A percentile compares a stretch with the other conserved stretches of the same genome.
Evolutionary conservation across 2,113 vertebrate genomes (phyloP).

Genomic region (Neolamprologus toae): DNA sequence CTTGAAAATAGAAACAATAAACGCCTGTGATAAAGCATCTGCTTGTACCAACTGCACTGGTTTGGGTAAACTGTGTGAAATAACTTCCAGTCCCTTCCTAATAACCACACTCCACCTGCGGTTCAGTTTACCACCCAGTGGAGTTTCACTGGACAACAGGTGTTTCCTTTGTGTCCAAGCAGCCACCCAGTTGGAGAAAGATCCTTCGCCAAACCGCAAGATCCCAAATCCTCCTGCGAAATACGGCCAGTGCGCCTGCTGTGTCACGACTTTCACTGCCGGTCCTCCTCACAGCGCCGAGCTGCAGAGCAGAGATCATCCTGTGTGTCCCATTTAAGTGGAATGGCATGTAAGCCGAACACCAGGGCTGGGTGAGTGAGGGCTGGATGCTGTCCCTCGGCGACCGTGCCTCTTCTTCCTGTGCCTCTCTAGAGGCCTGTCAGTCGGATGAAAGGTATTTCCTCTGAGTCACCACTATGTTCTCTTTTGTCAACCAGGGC

Average conservation of each 20-base stretch:
- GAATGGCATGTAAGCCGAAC: constrained; percentile 10
- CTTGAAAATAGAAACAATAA: not conserved
- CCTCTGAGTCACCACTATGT: constrained; percentile 59
- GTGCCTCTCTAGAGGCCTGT: constrained; percentile 34
- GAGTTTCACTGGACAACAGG: not conserved
- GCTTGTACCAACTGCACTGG: not conserved
- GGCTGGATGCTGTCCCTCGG: not conserved
- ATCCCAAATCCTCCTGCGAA: not conserved
- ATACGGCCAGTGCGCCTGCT: not conserved
- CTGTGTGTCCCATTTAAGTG: constrained; percentile 10
- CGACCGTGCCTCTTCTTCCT: constrained; percentile 26
- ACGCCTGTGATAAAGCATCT: not conserved
- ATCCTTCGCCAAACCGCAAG: not conserved
- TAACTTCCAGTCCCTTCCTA: not conserved
- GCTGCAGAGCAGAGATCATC: not conserved
- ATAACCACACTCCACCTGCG: not conserved
- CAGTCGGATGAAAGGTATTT: constrained; percentile 63
- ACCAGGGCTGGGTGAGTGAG: constrained; percentile 15
- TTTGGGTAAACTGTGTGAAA: not conserved
- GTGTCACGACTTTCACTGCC: not conserved
- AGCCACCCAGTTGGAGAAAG: not conserved
- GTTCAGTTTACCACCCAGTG: not conserved
- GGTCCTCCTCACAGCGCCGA: not conserved
- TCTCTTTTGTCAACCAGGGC: constrained; percentile 20
- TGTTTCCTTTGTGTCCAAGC: not conserved